Evolutionary conservation across 2,113 vertebrate genomes (phyloP).

Genomic region (Pyrgilauda ruficollis): DNA sequence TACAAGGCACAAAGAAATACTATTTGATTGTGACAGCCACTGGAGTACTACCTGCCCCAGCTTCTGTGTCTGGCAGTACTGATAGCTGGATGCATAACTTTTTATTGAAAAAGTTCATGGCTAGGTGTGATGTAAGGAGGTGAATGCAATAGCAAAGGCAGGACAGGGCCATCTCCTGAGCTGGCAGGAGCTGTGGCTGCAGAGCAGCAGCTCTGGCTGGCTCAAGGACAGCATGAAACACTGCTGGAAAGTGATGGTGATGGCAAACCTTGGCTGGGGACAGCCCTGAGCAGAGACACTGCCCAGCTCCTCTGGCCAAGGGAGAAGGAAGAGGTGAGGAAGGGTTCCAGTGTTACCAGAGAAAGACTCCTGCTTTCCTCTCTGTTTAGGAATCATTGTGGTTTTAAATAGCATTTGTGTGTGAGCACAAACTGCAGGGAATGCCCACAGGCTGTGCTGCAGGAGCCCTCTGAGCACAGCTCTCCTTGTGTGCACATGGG

Average conservation of each 20-base stretch:
- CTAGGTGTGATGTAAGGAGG: neutral
- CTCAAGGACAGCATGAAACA: neutral
- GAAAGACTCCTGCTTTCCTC: neutral
- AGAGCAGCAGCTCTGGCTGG: neutral
- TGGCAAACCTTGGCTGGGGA: neutral
- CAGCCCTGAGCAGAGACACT: neutral
- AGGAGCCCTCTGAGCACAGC: neutral
- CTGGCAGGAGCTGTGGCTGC: neutral
- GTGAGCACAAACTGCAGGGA: neutral
- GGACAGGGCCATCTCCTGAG: neutral
- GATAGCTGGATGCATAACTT: neutral
- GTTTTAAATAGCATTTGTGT: neutral
- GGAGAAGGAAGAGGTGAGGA: neutral
- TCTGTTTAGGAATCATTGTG: neutral
- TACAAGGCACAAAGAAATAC: neutral
- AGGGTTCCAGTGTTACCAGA: neutral
- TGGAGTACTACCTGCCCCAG: neutral
- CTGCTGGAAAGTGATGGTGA: neutral
- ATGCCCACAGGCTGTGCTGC: neutral
- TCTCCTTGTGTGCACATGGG: neutral
- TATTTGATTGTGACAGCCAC: neutral
- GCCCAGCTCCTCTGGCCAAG: fast-evolving
- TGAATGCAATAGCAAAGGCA: neutral
- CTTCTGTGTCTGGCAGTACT: neutral
- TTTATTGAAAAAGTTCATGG: neutral